Base-by-base conservation (phyloP, 2,888 invertebrate species). In the Rosalia funebris region DNA sequence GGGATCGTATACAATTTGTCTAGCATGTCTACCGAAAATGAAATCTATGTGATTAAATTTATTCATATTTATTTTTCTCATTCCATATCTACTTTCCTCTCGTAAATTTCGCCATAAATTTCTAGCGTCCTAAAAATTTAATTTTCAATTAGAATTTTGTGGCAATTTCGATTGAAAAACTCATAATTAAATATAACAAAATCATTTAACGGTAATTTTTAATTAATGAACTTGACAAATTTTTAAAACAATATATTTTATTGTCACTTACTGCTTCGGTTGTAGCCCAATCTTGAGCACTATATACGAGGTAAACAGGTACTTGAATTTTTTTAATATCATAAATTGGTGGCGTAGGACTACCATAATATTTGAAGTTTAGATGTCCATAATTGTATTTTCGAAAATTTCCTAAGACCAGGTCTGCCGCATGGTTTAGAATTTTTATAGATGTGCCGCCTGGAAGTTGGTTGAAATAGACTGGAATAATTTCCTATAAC, bases 31-130 rank as follows among this genome's bases (percentile, higher is more conserved):
- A 0, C 86, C 89, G 83, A 84, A 89, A 1, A 91, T 72, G 73
- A 90, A 91, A 75, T 91, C 91, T 17, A 90, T 81, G 68, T 91
- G 91, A 76, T 89, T 91, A 72, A 90, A 91, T 47, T 86, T 83
- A 32, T 85, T 81, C 45, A 84, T 79, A 0, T 86, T 83, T n/a
- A 91, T 86, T 68, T 84, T 79, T 65, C 85, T 85, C 73, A 86
- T 83, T 45, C 84, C 86, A 55, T 72, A 64, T 56, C 72, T 60
- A 7, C 78, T 67, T 1, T 83, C 82, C 71, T 86, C 84, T 0
- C 83, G 82, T 7, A 91, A 73, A 57, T 84, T 79, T 0, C 81
- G 78, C 66, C 84, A 87, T 19, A 91, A 78, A 56, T 81, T 84
- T 5, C 82, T 75, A 0, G 88, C 88, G 73, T 90, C 90, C 76